phyloP scores from a whole-genome alignment of 1,140 invertebrate species.

The Cherax quadricarinatus region DNA sequence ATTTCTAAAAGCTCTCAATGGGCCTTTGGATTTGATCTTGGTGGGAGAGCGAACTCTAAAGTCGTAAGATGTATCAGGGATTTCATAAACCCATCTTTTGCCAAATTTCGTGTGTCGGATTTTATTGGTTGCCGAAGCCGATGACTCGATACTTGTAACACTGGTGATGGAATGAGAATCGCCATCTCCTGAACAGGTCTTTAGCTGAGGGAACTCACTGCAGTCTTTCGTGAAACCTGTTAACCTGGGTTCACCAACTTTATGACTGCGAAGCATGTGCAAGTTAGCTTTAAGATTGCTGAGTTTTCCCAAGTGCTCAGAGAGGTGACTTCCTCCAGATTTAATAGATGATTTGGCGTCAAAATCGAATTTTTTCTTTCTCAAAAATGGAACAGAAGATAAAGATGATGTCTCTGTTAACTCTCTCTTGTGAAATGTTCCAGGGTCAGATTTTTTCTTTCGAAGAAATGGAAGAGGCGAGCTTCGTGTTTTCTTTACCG shows the following conservation, averaged over 20 bases:
- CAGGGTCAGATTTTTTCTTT: background rate
- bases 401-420: background rate
- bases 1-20: slow-evolving; percentile 49
- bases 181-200: slow-evolving; percentile 9
- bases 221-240: slow-evolving; percentile 53
- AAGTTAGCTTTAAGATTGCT: slow-evolving; percentile 50
- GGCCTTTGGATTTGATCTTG: slow-evolving; percentile 36
- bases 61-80: slow-evolving; percentile 10
- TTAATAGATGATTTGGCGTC: slow-evolving; percentile 43
- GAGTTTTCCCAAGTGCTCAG: slow-evolving; percentile 51
- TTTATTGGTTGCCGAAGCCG: slow-evolving; percentile 43
- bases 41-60: slow-evolving; percentile 33
- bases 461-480: slow-evolving; percentile 22
- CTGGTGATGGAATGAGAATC: slow-evolving; percentile 59
- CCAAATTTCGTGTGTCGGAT: slow-evolving; percentile 21
- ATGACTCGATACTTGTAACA: slow-evolving; percentile 68
- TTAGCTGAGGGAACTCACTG: slow-evolving; percentile 41
- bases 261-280: slow-evolving; percentile 41
- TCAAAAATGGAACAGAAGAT: slow-evolving; percentile 36
- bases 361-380: slow-evolving; percentile 38
- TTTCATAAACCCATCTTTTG: slow-evolving; percentile 13
- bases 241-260: slow-evolving; percentile 52
- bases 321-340: slow-evolving; percentile 56
- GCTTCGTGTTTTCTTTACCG: background rate
- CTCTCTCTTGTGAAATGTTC: background rate